phyloP scores from a whole-genome alignment of 1,140 invertebrate species.

The Bombus terrestris region DNA sequence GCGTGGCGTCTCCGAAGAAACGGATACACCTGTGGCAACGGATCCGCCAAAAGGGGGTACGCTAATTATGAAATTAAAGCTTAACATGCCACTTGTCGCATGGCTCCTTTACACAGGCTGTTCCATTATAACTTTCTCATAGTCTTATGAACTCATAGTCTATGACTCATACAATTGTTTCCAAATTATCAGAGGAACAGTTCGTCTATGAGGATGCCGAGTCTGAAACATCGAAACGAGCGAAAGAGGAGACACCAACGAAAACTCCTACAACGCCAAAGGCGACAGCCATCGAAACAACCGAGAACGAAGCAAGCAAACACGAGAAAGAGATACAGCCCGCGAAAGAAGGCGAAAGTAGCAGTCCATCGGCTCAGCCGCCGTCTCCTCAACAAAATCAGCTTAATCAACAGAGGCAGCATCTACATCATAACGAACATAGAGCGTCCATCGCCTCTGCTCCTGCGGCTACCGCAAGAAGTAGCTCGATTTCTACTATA shows the following conservation, averaged over 20 bases:
- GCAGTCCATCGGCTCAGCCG: not conserved
- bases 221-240: conserved; percentile 53
- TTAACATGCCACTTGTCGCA: no score
- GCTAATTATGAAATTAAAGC: not conserved
- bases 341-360: not conserved
- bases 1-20: conserved; percentile 75
- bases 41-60: conserved; percentile 58
- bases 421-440: conserved; percentile 56
- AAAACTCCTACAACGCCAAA: conserved; percentile 28
- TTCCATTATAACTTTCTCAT: not conserved
- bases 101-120: not conserved
- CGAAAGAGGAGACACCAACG: conserved; percentile 37
- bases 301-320: not conserved
- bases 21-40: conserved; percentile 65
- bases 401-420: not conserved
- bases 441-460: conserved; percentile 73
- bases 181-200: conserved; percentile 62
- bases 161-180: not conserved
- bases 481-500: conserved; percentile 72
- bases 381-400: conserved; percentile 5
- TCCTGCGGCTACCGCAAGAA: conserved; percentile 63
- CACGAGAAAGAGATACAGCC: conserved; percentile 24
- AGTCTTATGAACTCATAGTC: no score
- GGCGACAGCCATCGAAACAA: not conserved
- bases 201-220: conserved; percentile 69